phyloP scores from a whole-genome alignment of 2,113 vertebrate species.

The Eupsittula cactorum region DNA sequence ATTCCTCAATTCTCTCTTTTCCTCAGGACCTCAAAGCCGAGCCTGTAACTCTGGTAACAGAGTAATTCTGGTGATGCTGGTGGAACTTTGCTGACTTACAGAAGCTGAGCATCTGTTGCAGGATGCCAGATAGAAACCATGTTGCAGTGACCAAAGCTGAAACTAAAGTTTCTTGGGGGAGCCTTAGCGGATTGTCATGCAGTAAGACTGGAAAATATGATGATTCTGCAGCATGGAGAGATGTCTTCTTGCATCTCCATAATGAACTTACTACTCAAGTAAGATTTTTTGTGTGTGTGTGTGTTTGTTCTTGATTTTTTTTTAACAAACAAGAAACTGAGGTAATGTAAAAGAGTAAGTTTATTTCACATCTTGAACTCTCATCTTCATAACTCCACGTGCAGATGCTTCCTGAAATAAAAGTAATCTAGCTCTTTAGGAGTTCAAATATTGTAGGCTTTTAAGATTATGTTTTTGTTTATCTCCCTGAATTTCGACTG shows the following conservation, averaged over 20 bases:
- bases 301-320: not conserved
- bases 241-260: not conserved
- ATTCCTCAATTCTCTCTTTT: not conserved
- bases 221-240: not conserved
- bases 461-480: not conserved
- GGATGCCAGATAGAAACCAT: not conserved
- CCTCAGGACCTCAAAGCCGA: not conserved
- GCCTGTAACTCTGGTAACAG: accelerated
- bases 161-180: not conserved
- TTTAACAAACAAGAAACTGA: not conserved
- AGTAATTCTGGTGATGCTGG: not conserved
- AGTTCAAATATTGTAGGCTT: not conserved
- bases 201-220: not conserved
- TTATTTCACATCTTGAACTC: not conserved
- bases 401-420: not conserved
- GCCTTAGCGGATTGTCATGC: not conserved
- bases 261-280: not conserved
- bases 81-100: not conserved
- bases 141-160: not conserved
- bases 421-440: not conserved
- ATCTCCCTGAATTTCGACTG: not conserved
- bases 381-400: not conserved
- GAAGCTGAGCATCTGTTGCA: not conserved
- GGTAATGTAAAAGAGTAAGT: not conserved
- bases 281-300: not conserved